Evolutionary conservation across 2,797 vertebrate genomes (phyloP), one percentile per base, ranked within the genome.

Genomic region (Gorsachius magnificus): DNA sequence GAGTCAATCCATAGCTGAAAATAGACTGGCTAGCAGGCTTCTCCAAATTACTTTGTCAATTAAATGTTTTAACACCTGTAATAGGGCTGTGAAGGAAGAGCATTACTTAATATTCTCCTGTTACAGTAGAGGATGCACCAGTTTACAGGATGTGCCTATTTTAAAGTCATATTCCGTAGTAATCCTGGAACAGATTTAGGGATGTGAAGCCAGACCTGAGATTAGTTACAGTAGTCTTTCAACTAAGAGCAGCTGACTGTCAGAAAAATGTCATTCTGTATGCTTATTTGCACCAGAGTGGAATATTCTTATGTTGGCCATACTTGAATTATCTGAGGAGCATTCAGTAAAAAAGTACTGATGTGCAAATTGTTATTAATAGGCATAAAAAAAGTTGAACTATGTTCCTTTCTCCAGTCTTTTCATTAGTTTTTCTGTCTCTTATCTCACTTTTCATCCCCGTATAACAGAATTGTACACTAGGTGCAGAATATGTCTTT

Each of bases 391-490:
- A 79, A 79, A 14, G 16, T 25, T 79, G 6, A 87, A 24, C 18
- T 79, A 6, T 22, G 77, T 84, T 65, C 12, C 29, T 41, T 76
- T 86, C 36, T 7, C 5, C 13, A 53, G 1, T 60, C 10, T 85
- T 78, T 84, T 63, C 2, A 26, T 74, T 70, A 18, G 3, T 70
- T 82, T 81, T 54, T 26, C 14, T 28, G 24, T 41, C 77, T 79
- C 19, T 60, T 69, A 38, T 41, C 31, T 63, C n/a, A 11, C 2
- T 57, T 64, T 63, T 71, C 5, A 31, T 76, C 4, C n/a, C 16
- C 0, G 0, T 31, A 16, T 93, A 70, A 41, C 19, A 63, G 64
- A 80, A 29, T 48, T 0, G 1, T 58, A 14, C 2, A 2, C 25
- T 22, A 1, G 33, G 15, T 48, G 9, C 26, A 29, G n/a, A 50